These are phyloP conservation scores for Knipowitschia caucasica DNA, from an alignment of 2,797 vertebrate species.

Conservation along the genomic window DNA sequence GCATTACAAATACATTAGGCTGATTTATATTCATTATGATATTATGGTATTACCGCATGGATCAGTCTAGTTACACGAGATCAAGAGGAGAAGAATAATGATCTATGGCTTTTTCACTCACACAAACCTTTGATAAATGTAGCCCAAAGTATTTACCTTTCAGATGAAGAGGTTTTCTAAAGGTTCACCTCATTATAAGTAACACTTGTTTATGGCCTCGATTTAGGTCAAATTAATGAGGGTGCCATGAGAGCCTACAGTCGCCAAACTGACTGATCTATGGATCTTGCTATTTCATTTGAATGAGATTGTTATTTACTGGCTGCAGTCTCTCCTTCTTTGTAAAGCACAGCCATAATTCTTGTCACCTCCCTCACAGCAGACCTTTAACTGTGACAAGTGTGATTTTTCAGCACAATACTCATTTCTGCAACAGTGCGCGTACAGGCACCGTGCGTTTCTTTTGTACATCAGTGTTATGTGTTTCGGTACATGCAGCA, in stretches of 20 bases:
- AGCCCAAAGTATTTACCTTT: no score
- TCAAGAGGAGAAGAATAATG: conserved; percentile 15
- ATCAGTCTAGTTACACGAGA: conserved; percentile 30
- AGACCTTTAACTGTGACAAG: conserved; percentile 29
- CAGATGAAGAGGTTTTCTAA: not conserved
- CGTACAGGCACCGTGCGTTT: conserved; percentile 15
- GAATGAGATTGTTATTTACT: conserved; percentile 7
- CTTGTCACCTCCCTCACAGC: conserved; percentile 31
- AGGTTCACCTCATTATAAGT: not conserved
- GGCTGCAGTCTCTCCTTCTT: conserved; percentile 17
- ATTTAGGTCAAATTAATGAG: not conserved
- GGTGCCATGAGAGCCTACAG: not conserved
- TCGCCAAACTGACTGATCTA: conserved; percentile 4
- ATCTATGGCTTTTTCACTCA: no score
- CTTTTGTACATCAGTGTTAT: conserved; percentile 25
- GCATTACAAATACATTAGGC: conserved; percentile 17
- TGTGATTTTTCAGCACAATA: conserved; percentile 28
- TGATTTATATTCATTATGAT: conserved; percentile 40
- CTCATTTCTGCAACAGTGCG: conserved; percentile 34
- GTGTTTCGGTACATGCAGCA: conserved; percentile 5
- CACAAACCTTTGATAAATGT: no score
- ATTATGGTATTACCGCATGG: no score
- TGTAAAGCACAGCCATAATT: conserved; percentile 21
- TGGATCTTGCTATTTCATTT: conserved; percentile 12
- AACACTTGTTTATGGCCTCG: not conserved